Evolutionary conservation across 2,888 invertebrate species (phyloP), one percentile per base, ranked within the genome.

Genomic region (Diplolepis rosae): DNA sequence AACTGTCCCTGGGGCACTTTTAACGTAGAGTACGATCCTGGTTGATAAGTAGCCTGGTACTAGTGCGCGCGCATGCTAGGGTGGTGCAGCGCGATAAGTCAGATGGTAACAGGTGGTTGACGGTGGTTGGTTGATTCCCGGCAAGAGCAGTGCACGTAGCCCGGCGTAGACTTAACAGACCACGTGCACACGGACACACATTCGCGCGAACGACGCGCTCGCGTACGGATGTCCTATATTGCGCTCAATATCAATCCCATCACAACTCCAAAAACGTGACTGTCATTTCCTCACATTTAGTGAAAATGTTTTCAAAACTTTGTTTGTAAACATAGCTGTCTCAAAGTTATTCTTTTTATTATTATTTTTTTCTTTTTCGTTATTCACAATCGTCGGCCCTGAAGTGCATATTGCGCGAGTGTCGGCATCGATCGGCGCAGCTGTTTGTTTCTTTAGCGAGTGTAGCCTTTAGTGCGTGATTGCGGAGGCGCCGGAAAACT

Each of bases 21-120:
- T 65, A 75, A 22, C 11, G 18, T 6, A 18, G 18, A 18, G 1
- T 61, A 61, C 61, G 61, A 61, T 35, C 61, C 39, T 61, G 61
- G 9, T 24, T 39, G 1, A 39, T 39, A 5, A 15, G 24, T 22
- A 24, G 56, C 61, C 61, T 35, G 61, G 35, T 61, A 5, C 5
- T 9, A 7, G 24, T 73, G 73, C 72, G 74, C 74, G 73, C 77
- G 77, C 74, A 71, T 22, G 9, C 75, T 66, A 69, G 74, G 80
- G 80, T n/a, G n/a, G n/a, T n/a, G n/a, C n/a, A n/a, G n/a, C n/a
- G n/a, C n/a, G n/a, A n/a, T 78, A 78, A 80, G 79, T 83, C 75
- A 79, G 80, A 77, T 80, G 80, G 84, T 88, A 88, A 88, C 88
- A 88, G 88, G 88, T 88, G 88, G 88, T 88, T 85, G 81, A 76